Percentiles rank a stretch among this genome's conserved stretches.
Conservation (phyloP, 2,888 invertebrate genomes). For the Pachymerium ferrugineum region DNA sequence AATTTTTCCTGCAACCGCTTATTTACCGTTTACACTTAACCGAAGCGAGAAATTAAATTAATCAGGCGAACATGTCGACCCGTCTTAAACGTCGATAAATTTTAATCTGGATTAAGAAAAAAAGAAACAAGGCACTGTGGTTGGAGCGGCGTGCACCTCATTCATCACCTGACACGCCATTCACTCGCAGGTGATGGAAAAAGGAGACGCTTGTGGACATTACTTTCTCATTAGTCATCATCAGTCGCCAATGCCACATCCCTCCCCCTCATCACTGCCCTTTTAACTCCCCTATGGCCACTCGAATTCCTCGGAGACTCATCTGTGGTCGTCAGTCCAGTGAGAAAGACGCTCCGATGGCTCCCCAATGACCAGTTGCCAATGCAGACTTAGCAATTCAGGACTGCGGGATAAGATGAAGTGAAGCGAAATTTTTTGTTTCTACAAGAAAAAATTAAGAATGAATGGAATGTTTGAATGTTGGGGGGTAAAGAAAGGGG, state of each 20-base stretch:
- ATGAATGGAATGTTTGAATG: not conserved
- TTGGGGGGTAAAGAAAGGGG: not conserved
- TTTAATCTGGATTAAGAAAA: not conserved
- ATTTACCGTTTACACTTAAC: not conserved
- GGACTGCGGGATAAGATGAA: not conserved
- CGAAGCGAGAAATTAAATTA: not conserved
- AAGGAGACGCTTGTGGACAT: conserved; percentile 7
- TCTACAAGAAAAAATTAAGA: too few species aligned
- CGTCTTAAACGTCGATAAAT: not conserved
- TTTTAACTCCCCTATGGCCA: not conserved
- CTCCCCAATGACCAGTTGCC: not conserved
- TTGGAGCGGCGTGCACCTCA: not conserved
- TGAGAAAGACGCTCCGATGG: not conserved
- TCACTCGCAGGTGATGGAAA: not conserved
- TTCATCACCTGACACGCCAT: not conserved
- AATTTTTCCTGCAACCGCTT: not conserved
- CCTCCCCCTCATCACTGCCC: not conserved
- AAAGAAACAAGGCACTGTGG: not conserved
- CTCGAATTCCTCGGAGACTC: not conserved
- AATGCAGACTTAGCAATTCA: too few species aligned
- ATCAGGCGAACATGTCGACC: not conserved
- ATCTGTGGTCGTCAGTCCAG: not conserved
- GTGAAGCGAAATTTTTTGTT: too few species aligned
- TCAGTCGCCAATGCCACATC: not conserved
- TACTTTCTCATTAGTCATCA: conserved; percentile 21